phyloP scores from a whole-genome alignment of 2,113 vertebrate genomes.

The Eublepharis macularius region DNA sequence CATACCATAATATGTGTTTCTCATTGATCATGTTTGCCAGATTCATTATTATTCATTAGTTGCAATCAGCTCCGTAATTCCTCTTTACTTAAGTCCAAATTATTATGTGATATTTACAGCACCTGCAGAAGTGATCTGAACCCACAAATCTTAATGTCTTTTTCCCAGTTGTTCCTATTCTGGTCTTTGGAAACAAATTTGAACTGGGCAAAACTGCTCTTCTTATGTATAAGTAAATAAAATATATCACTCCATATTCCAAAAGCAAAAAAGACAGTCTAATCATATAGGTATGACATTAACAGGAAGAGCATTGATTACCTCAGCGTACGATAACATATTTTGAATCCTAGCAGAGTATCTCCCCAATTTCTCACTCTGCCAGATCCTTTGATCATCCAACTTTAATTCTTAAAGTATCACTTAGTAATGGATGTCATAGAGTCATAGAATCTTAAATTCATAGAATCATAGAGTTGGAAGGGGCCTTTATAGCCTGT shows the following conservation, averaged over 20 bases:
- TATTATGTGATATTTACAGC: conserved; percentile 69
- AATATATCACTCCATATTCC: neutral
- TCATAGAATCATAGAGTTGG: no score
- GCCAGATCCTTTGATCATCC: no score
- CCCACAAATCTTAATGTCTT: conserved; percentile 56
- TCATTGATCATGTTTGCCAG: conserved; percentile 67
- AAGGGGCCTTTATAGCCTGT: no score
- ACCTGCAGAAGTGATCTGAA: conserved; percentile 60
- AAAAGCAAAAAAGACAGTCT: conserved; percentile 27
- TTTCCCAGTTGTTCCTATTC: conserved; percentile 54
- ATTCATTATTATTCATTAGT: conserved; percentile 70
- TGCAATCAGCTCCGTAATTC: conserved; percentile 68
- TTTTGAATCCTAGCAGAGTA: no score
- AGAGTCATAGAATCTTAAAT: no score
- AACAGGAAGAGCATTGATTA: neutral
- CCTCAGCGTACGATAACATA: no score
- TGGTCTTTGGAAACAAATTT: conserved; percentile 53
- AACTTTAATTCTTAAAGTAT: no score
- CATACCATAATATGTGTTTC: conserved; percentile 64
- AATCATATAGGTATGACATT: neutral
- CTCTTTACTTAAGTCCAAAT: conserved; percentile 68
- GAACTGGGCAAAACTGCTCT: conserved; percentile 34
- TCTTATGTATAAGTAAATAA: conserved; percentile 25
- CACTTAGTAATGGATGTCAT: no score
- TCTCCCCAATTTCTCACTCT: no score